phyloP scores from a whole-genome alignment of 2,888 invertebrate genomes.

The Trypoxylon attenuatum region DNA sequence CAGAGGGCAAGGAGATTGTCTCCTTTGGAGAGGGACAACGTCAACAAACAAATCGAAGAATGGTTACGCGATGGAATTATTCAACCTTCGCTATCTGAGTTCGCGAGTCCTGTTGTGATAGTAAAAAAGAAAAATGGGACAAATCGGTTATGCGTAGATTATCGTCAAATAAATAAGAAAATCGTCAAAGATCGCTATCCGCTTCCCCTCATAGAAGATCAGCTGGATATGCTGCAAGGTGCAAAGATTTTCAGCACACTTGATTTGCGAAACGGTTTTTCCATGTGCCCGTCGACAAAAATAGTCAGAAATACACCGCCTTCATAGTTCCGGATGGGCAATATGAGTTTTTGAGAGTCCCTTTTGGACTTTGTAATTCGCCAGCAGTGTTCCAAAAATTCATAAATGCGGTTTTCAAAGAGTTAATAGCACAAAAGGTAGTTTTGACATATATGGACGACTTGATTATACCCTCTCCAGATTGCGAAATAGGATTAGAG shows the following conservation, averaged over 20 bases:
- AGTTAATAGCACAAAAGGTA: conserved; percentile 14
- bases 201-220: conserved; percentile 20
- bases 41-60: conserved; percentile 54
- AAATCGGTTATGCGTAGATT: conserved; percentile 66
- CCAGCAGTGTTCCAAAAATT: conserved; percentile 34
- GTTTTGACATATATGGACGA: conserved; percentile 7
- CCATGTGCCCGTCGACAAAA: conserved; percentile 50
- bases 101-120: conserved; percentile 58
- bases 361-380: conserved; percentile 53
- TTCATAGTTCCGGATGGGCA: conserved; percentile 55
- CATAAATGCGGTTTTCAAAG: conserved; percentile 36
- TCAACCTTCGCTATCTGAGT: conserved; percentile 57
- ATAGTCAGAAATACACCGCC: conserved; percentile 54
- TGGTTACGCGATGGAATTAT: conserved; percentile 62
- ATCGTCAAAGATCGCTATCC: conserved; percentile 12
- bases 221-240: conserved; percentile 1
- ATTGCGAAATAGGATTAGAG: neutral
- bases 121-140: conserved; percentile 51
- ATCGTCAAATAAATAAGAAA: conserved; percentile 41
- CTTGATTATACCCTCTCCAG: neutral
- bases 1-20: conserved; percentile 50
- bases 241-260: conserved; percentile 2
- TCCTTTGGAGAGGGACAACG: conserved; percentile 39
- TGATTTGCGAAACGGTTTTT: conserved; percentile 51
- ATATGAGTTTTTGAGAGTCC: conserved; percentile 51